Evolutionary conservation across 2,113 vertebrate species (phyloP), one percentile per base, ranked within the genome.

Genomic region (Stigmatopora nigra): DNA sequence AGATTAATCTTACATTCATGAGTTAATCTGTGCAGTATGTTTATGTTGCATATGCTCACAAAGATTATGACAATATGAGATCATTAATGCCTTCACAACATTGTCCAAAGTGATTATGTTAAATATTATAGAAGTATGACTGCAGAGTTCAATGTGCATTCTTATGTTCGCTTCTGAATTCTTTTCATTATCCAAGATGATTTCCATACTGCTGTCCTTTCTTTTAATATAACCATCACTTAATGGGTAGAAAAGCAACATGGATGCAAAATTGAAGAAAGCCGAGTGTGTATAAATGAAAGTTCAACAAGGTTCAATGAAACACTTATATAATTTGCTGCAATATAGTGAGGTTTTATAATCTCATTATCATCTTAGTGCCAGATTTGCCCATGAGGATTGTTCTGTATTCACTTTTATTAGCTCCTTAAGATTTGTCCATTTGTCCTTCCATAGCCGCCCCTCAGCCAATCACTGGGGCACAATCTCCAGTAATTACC

Each of bases 281-380:
- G 72, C 68, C 71, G 67, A 71, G 76, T 76, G 73, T 88, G 77
- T 76, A 82, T 87, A 87, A 88, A 87, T 87, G 76, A 83, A 87
- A 84, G 87, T 89, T 86, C 84, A 88, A 79, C 83, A 85, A 86
- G 81, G 83, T 86, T 88, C 80, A 89, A 79, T 81, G 83, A 84
- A 89, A 84, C 85, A 88, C 85, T 85, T 83, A 81, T 82, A 87
- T 81, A 85, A 85, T 87, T 87, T 86, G 79, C 82, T 76, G 81
- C 82, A 86, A 81, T 87, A 83, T 85, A 83, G 72, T 78, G 63
- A 72, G 79, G 74, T 87, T 86, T 89, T 84, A 83, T 87, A 88
- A 87, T 88, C 83, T 86, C 82, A 87, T 89, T 88, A 87, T 87
- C 82, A 88, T 87, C 80, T 86, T 85, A 84, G 83, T 87, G 79